Evolutionary conservation across 1,140 invertebrate species (phyloP), one percentile per base, ranked within the genome.

Genomic region (Cydia splendana): DNA sequence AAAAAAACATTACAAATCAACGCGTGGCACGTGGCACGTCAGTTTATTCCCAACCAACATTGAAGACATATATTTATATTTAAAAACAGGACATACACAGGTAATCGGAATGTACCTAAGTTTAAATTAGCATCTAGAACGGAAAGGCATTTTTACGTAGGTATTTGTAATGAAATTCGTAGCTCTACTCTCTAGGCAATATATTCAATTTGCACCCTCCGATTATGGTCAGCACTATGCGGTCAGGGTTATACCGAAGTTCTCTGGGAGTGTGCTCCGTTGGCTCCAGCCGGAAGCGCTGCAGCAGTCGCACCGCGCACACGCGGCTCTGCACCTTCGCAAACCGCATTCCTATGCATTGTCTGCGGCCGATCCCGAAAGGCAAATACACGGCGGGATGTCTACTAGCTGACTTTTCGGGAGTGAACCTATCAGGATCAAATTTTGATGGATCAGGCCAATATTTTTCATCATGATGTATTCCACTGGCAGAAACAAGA

Each of bases 291-390:
- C 75, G 77, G 73, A 81, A 84, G 7, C 81, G 77, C 1, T 74
- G 74, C 4, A 84, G 71, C 12, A 87, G 53, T 65, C 81, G 81
- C 10, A 65, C 34, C 3, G 83, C 53, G 34, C 81, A 80, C 1
- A 82, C 53, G 4, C 38, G 38, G 12, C 75, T 77, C 42, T 86
- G 85, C 12, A 84, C 12, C 78, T 77, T 82, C 4, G 82, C 82
- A 42, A 86, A 86, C 0, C 82, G 80, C 80, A 84, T 85, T 77
- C 71, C 34, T 9, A 45, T 45, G 30, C 34, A 74, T 9, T 45
- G 18, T 48, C n/a, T 74, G 2, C 4, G 42, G 6, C 34, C 34
- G 5, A 20, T 15, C 12, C 71, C 71, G 10, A 74, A 74, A 15
- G 42, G 71, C 18, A 48, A 48, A 12, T 45, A 48, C 10, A 13